Percentiles rank a stretch among this genome's conserved stretches.
These are phyloP conservation scores for Pteronotus mesoamericanus DNA, from an alignment of 2,797 vertebrate genomes.

Conservation along the genomic window DNA sequence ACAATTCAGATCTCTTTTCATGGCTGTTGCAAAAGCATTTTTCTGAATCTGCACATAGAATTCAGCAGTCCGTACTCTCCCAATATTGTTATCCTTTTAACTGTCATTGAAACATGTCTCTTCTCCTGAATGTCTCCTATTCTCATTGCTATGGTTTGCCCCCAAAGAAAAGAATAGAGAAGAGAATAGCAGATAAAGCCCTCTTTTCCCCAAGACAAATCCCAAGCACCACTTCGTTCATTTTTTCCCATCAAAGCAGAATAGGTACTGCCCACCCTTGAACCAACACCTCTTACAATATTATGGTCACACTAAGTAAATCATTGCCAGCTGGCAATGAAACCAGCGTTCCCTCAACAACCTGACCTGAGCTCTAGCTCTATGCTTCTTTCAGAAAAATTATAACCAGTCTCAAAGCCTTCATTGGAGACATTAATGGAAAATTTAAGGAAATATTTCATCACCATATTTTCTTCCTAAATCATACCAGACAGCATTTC, in stretches of 20 bases:
- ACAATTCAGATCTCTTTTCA: neutral
- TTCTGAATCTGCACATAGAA: slow-evolving; percentile 6
- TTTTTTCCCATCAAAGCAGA: neutral
- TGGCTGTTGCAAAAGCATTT: neutral
- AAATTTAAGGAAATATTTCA: slow-evolving; percentile 22
- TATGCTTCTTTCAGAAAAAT: slow-evolving; percentile 12
- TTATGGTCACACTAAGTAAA: neutral
- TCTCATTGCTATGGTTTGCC: neutral
- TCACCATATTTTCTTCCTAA: slow-evolving; percentile 29
- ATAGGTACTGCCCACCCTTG: neutral
- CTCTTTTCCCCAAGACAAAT: neutral
- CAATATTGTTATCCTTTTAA: neutral
- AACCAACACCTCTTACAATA: neutral
- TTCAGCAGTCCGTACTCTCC: neutral
- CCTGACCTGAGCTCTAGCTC: neutral
- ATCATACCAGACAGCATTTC: slow-evolving; percentile 13
- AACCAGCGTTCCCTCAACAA: neutral
- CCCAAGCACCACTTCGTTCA: neutral
- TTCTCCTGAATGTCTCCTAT: neutral
- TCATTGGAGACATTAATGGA: neutral
- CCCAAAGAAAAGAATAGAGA: neutral
- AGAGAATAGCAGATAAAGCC: slow-evolving; percentile 5
- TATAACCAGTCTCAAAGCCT: neutral
- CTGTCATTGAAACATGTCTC: neutral
- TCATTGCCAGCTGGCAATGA: neutral